Conservation (phyloP, 2,888 invertebrate genomes). For the Stratiomys singularior region DNA sequence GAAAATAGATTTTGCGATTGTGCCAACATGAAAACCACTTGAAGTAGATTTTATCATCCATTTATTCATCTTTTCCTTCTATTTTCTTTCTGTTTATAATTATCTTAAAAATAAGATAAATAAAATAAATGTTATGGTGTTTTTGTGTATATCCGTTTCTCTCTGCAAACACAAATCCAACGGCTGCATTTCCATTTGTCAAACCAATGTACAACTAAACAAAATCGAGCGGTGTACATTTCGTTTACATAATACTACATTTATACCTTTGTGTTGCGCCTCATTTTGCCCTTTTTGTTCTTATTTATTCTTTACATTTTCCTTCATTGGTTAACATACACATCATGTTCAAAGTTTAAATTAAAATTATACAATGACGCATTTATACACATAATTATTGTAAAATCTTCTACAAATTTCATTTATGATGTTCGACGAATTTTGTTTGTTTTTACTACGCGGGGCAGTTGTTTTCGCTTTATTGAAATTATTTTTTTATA, state of each 20-base stretch:
- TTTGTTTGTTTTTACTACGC: background rate
- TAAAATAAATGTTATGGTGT: constrained; percentile 41
- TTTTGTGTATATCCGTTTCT: background rate
- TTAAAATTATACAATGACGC: background rate
- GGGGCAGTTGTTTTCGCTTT: constrained; percentile 35
- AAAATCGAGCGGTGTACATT: constrained; percentile 7
- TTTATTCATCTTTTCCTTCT: constrained; percentile 26
- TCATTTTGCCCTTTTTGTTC: background rate
- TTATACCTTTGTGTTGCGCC: constrained; percentile 28
- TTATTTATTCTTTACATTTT: background rate
- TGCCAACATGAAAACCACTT: constrained; percentile 20
- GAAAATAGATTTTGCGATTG: background rate
- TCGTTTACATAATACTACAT: constrained; percentile 31
- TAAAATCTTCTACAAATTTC: constrained; percentile 40
- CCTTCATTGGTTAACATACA: constrained; percentile 18
- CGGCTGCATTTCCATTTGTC: background rate
- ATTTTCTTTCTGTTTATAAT: constrained; percentile 27
- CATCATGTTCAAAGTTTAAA: background rate
- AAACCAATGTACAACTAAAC: constrained; percentile 4
- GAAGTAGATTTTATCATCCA: constrained; percentile 17
- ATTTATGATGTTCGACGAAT: constrained; percentile 4
- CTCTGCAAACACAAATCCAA: constrained; percentile 13
- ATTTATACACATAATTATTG: constrained; percentile 19
- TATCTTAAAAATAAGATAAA: constrained; percentile 47
- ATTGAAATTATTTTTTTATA: background rate